phyloP scores from a whole-genome alignment of 2,113 vertebrate genomes.

The Oxyura jamaicensis region DNA sequence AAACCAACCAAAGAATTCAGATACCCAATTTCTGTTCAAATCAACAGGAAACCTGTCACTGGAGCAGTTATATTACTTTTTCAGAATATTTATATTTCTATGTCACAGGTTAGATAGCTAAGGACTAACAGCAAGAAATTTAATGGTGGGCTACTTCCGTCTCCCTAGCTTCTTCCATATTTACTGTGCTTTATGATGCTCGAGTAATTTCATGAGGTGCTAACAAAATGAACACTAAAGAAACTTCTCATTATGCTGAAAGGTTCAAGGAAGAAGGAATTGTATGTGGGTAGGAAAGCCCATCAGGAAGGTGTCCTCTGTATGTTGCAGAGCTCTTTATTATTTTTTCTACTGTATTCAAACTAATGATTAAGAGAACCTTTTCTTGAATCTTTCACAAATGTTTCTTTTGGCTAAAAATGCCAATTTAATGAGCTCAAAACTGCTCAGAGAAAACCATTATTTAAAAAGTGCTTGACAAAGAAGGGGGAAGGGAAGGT shows the following conservation, averaged over 20 bases:
- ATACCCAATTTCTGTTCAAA: no score
- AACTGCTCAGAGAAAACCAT: not conserved
- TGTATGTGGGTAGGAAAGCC: no score
- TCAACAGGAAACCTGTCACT: no score
- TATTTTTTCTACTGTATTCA: not conserved
- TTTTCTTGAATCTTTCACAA: not conserved
- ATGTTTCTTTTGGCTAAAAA: not conserved
- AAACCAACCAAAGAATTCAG: no score
- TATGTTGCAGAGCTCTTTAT: not conserved
- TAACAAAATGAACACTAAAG: not conserved
- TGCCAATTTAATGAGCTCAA: not conserved
- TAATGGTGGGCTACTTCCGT: no score
- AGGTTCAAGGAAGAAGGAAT: not conserved
- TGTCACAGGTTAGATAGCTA: no score
- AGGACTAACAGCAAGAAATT: no score
- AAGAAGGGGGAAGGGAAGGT: not conserved
- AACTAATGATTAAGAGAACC: not conserved
- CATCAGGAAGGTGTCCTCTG: not conserved
- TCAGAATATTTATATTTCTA: no score
- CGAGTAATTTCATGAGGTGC: not conserved
- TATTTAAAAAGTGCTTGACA: not conserved
- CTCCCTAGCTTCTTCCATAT: not conserved
- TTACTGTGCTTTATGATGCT: not conserved
- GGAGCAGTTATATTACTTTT: no score
- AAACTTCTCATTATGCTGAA: not conserved